Evolutionary conservation across 2,888 invertebrate species (phyloP).

Genomic region (Leuctra nigra): DNA sequence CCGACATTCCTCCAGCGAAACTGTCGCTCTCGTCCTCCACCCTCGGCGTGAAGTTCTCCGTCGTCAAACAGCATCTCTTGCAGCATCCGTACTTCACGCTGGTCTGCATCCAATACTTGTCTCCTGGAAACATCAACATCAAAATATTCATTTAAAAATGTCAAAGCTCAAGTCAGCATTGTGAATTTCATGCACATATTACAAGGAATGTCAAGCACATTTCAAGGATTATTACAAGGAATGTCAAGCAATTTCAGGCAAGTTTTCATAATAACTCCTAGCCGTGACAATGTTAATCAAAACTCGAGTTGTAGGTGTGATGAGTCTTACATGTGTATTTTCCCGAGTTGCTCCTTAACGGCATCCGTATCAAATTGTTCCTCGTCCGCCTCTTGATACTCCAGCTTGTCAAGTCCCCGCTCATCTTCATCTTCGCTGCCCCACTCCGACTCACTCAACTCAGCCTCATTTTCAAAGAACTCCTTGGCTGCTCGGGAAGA

Average conservation of each 20-base stretch:
- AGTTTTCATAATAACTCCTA: too few species aligned
- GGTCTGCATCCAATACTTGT: constrained; percentile 80
- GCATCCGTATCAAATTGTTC: constrained; percentile 76
- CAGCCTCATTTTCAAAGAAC: constrained; percentile 87
- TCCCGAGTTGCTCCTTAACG: constrained; percentile 69
- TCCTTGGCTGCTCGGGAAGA: constrained; percentile 48
- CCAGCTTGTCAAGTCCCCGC: constrained; percentile 67
- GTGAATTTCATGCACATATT: too few species aligned
- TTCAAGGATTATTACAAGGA: too few species aligned
- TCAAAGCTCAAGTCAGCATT: too few species aligned
- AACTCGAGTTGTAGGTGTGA: too few species aligned
- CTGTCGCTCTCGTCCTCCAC: constrained; percentile 66
- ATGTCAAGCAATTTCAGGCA: too few species aligned
- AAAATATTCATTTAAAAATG: constrained; percentile 6
- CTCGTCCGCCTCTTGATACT: constrained; percentile 76
- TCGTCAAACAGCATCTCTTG: constrained; percentile 86
- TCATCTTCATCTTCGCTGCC: constrained; percentile 87
- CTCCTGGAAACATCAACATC: constrained; percentile 48
- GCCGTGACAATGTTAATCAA: too few species aligned
- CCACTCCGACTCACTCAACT: constrained; percentile 86
- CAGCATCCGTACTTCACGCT: constrained; percentile 71
- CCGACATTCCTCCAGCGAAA: constrained; percentile 83
- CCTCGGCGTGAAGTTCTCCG: constrained; percentile 74
- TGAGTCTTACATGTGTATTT: constrained; percentile 72
- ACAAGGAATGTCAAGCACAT: too few species aligned